Evolutionary conservation across 2,888 invertebrate genomes (phyloP).

Genomic region (Nasonia oneida): DNA sequence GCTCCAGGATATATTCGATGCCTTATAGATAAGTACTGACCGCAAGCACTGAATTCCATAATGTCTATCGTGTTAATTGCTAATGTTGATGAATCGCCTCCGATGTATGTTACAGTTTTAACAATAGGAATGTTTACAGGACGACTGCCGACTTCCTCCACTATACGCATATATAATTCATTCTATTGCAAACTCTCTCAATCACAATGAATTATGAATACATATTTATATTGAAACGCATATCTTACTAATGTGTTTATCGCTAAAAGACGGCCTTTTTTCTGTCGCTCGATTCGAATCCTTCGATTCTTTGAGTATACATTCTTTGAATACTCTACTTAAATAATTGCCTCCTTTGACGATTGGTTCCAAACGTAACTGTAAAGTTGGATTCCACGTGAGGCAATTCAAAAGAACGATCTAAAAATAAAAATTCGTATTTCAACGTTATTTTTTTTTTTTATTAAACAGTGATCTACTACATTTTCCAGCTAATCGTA

Average conservation of each 20-base stretch:
- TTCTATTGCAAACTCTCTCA: background rate
- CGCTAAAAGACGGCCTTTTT: conserved; percentile 37
- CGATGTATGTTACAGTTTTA: conserved; percentile 64
- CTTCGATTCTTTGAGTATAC: conserved; percentile 64
- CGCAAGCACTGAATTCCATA: conserved; percentile 74
- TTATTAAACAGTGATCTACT: background rate
- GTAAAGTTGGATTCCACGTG: conserved; percentile 74
- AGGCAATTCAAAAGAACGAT: conserved; percentile 74
- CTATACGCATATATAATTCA: conserved; percentile 64
- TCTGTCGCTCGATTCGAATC: conserved; percentile 63
- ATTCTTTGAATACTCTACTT: conserved; percentile 74
- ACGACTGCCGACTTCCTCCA: conserved; percentile 72
- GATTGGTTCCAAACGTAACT: conserved; percentile 73
- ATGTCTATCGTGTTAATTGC: conserved; percentile 69
- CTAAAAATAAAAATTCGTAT: conserved; percentile 63
- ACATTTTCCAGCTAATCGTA: conserved; percentile 54
- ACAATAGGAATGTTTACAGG: conserved; percentile 74
- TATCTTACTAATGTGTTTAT: conserved; percentile 70
- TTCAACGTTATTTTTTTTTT: background rate
- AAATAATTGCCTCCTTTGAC: conserved; percentile 71
- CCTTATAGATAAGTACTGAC: conserved; percentile 73
- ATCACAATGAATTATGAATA: background rate
- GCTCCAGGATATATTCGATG: conserved; percentile 76
- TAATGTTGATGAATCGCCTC: conserved; percentile 63
- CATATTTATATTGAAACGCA: conserved; percentile 17